phyloP scores from a whole-genome alignment of 2,888 invertebrate species.

The Chorisops tibialis region DNA sequence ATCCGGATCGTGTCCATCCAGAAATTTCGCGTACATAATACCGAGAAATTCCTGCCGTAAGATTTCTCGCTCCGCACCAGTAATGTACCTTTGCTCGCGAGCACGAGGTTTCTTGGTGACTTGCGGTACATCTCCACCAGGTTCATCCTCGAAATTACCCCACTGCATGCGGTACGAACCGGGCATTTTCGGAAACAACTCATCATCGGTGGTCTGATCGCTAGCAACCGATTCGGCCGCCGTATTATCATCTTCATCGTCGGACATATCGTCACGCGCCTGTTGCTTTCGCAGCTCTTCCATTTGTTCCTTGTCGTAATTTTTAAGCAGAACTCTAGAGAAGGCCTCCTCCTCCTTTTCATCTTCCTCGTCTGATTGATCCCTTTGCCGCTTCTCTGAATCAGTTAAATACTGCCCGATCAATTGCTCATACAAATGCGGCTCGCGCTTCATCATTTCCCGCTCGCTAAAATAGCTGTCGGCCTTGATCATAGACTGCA shows the following conservation, averaged over 20 bases:
- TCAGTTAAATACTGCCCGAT: slow-evolving; percentile 81
- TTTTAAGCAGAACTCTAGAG: slow-evolving; percentile 74
- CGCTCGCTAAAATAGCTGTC: slow-evolving; percentile 81
- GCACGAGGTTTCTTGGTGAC: slow-evolving; percentile 40
- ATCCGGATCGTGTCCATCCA: slow-evolving; percentile 75
- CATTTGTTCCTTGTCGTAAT: slow-evolving; percentile 70
- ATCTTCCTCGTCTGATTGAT: slow-evolving; percentile 56
- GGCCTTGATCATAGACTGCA: slow-evolving; percentile 67
- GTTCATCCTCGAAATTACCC: slow-evolving; percentile 58
- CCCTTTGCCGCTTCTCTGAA: slow-evolving; percentile 66
- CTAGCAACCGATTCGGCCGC: slow-evolving; percentile 28
- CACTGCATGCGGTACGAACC: slow-evolving; percentile 51
- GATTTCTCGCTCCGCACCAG: slow-evolving; percentile 61
- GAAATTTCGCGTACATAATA: slow-evolving; percentile 80
- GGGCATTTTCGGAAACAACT: slow-evolving; percentile 44
- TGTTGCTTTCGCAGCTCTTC: slow-evolving; percentile 62
- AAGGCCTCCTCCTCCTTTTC: slow-evolving; percentile 57
- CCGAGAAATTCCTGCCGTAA: slow-evolving; percentile 77
- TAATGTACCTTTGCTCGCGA: slow-evolving; percentile 51
- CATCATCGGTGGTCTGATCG: slow-evolving; percentile 36
- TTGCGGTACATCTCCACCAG: not conserved
- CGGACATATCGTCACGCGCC: slow-evolving; percentile 46
- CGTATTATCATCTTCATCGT: slow-evolving; percentile 43
- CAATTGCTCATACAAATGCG: slow-evolving; percentile 83
- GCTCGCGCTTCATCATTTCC: slow-evolving; percentile 91